Base-by-base conservation (phyloP, 2,888 invertebrate genomes). In the Thumatha senex region DNA sequence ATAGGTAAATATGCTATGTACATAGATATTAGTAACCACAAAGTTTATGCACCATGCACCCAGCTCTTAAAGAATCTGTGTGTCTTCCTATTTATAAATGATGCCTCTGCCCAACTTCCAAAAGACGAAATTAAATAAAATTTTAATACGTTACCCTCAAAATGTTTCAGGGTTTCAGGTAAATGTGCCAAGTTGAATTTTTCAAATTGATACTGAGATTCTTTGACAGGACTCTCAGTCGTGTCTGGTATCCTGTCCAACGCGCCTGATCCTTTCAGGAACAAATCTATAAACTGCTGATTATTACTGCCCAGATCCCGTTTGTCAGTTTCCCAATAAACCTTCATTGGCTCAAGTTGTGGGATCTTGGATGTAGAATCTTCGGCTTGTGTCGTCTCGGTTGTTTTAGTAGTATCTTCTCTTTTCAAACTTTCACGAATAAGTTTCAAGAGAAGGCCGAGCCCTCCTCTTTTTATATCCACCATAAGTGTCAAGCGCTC, bases 321-420 rank as follows among this genome's bases (percentile, higher is more conserved):
- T 70, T 83, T 84, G 59, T 92, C 89, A 62, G 77, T 79, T 67
- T 90, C 88, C 92, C 92, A 92, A 72, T 91, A 92, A 49, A 79
- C 85, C 78, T 76, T 80, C 86, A 85, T 87, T 86, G 86, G 87
- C 67, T 84, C 82, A 58, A 70, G 69, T 72, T 78, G 70, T 52
- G 70, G 61, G 46, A 74, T 64, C 46, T 56, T 61, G 34, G 67
- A 12, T 44, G 72, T 54, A 46, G 70, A 44, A 38, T 44, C 54
- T 52, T 74, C 72, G 54, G 62, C 46, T 53, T 67, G 60, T 12
- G 63, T 63, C 29, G 58, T 64, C 54, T 80, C 79, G 12, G 63
- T 63, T 24, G 57, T 64, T 54, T 80, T 79, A 45, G 82, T 76
- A 12, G 76, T 51, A 12, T 80, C 80, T 52, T 81, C 78, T 60